A percentile compares a stretch with the other conserved stretches of the same genome.
Conservation (phyloP, 1,140 invertebrate genomes). For the Nomia melanderi region DNA sequence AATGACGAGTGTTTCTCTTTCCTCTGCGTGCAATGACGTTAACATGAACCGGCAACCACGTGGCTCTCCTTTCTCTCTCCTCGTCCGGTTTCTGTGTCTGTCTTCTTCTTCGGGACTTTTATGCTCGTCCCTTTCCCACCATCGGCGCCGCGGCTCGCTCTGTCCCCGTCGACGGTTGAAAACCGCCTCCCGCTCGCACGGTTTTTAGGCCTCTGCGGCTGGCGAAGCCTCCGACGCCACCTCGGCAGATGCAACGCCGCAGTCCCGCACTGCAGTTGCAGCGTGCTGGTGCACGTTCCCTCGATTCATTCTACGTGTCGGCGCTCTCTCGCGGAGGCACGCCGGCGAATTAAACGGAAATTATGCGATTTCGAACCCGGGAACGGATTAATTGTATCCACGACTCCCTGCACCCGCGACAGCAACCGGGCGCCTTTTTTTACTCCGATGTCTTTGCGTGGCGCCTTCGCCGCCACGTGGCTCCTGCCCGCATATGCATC, state of each 20-base stretch:
- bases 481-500: too few species aligned
- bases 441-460: too few species aligned
- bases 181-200: constrained; percentile 36
- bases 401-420: neutral
- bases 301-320: constrained; percentile 8
- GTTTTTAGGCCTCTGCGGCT: constrained; percentile 62
- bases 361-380: constrained; percentile 7
- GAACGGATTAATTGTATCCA: constrained; percentile 15
- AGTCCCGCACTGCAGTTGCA: constrained; percentile 76
- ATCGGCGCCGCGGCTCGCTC: constrained; percentile 17
- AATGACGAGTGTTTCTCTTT: constrained; percentile 42
- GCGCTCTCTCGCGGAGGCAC: neutral
- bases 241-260: constrained; percentile 69
- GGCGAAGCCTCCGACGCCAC: constrained; percentile 55
- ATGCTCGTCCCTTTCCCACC: neutral
- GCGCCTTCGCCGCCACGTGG: neutral
- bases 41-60: constrained; percentile 67
- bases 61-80: constrained; percentile 54
- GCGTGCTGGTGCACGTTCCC: constrained; percentile 41
- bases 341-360: constrained; percentile 8
- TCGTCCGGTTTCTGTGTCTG: constrained; percentile 1
- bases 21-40: constrained; percentile 57
- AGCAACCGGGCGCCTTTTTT: too few species aligned
- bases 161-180: constrained; percentile 32
- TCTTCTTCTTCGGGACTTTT: constrained; percentile 40